phyloP scores from a whole-genome alignment of 1,140 invertebrate species.

The Cylas formicarius region DNA sequence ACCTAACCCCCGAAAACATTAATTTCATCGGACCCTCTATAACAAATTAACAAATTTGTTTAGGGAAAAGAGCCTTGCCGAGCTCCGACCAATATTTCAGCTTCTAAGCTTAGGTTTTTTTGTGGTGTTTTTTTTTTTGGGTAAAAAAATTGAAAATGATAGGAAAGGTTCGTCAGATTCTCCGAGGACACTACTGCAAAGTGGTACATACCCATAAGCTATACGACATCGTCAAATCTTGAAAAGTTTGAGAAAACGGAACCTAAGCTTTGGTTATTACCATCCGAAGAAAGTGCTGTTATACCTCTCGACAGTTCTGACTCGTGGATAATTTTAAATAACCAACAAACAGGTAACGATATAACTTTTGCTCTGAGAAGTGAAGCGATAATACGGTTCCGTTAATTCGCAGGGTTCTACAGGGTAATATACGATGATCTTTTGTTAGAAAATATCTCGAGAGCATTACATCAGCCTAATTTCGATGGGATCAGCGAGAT shows the following conservation, averaged over 20 bases:
- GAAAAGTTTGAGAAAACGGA: constrained; percentile 40
- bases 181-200: too few relatives aligned
- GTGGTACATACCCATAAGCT: constrained; percentile 59
- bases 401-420: constrained; percentile 75
- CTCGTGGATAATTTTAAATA: constrained; percentile 63
- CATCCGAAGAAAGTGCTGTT: constrained; percentile 12
- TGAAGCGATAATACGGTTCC: too few relatives aligned
- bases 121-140: too few relatives aligned
- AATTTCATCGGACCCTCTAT: too few relatives aligned
- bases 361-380: constrained; percentile 28
- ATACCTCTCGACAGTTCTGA: constrained; percentile 28
- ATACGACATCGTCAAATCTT: constrained; percentile 39
- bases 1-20: too few relatives aligned
- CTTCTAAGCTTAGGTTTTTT: too few relatives aligned
- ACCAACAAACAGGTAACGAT: constrained; percentile 54
- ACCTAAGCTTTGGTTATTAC: constrained; percentile 43
- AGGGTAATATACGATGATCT: constrained; percentile 67
- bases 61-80: too few relatives aligned
- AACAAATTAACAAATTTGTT: too few relatives aligned
- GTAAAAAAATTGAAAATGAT: too few relatives aligned
- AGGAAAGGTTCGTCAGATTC: too few relatives aligned
- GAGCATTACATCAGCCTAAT: constrained; percentile 45
- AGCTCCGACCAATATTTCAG: too few relatives aligned
- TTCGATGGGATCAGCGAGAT: constrained; percentile 53
- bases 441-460: constrained; percentile 57